Evolutionary conservation across 1,140 invertebrate genomes (phyloP).

Genomic region (Brachionus koreanus): DNA sequence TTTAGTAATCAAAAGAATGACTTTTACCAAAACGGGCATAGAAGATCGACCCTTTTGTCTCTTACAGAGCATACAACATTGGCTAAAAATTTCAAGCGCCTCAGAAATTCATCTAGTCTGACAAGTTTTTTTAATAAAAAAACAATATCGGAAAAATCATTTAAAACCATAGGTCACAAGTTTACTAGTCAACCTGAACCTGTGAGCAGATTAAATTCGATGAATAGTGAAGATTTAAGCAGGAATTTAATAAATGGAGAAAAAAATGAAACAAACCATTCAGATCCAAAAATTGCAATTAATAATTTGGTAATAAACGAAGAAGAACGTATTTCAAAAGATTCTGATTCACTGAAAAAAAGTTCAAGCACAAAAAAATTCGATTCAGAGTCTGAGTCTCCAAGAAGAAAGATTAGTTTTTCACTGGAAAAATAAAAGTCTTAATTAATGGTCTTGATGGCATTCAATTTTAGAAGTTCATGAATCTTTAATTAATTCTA

Average conservation of each 20-base stretch:
- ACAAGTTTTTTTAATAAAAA: not conserved
- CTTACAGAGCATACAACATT: not conserved
- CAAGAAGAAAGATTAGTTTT: conserved; percentile 4
- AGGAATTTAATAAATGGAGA: not conserved
- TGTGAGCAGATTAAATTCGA: not conserved
- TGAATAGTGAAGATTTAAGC: not conserved
- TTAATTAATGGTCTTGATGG: not conserved
- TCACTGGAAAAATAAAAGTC: not conserved
- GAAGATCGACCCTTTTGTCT: conserved; percentile 3
- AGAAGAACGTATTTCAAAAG: not conserved
- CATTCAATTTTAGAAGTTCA: not conserved
- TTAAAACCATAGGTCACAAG: not conserved
- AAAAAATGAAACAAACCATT: not conserved
- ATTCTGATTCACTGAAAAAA: not conserved
- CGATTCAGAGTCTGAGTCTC: not conserved
- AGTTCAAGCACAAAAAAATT: not conserved
- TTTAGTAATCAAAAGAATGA: conserved; percentile 25
- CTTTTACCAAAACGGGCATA: conserved; percentile 6
- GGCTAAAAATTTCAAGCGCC: not conserved
- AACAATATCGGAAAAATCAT: not conserved
- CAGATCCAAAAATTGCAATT: not conserved
- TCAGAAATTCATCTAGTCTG: not conserved
- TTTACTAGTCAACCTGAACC: not conserved
- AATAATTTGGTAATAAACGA: not conserved
- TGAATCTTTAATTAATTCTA: not conserved